Base-by-base conservation (phyloP, 1,140 invertebrate species). In the Oryctes rhinoceros region DNA sequence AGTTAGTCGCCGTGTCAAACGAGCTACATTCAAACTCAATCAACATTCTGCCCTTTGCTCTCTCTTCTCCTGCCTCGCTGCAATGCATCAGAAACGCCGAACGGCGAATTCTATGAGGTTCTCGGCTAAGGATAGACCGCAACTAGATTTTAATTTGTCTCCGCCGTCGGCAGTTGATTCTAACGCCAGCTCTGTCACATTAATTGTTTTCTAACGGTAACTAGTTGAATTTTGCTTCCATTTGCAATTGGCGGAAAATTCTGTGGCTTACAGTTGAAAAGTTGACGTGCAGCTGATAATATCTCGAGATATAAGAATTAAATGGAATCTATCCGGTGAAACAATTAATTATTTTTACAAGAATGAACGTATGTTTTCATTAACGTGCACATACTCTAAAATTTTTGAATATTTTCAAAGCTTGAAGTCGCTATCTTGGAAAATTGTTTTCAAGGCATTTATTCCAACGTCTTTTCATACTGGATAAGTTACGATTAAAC, bases 21-120 rank as follows among this genome's bases (percentile, higher is more conserved):
- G 53, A 59, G 53, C 53, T 59, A 59, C 53, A 59, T 59, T 59
- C 53, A 59, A 59, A 59, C 53, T 59, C 18, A 59, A 59, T 59
- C 53, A 59, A 59, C 53, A 59, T n/a, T 59, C 53, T 59, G 53
- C 15, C 53, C n/a, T 59, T 18, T 59, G n/a, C 53, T 59, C 53
- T 59, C 53, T 6, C 53, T 59, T 6, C 53, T 59, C 15, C 5
- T 59, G n/a, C 15, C n/a, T 59, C 0, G 5, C 53, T 59, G 53
- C 15, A 59, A 59, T 59, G 53, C 53, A 59, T 59, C 18, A 59
- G 53, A 59, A 18, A 59, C 18, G 11, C 53, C 53, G 53, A 13
- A n/a, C 49, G 49, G 11, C 10, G 49, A 59, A 6, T 59, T 59
- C 53, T 59, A 59, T 15, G 15, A 18, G n/a, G 53, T 59, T 18